Percentiles rank a stretch among this genome's conserved stretches.
phyloP scores from a whole-genome alignment of 2,797 vertebrate species.

The Microctenopoma lineatum region DNA sequence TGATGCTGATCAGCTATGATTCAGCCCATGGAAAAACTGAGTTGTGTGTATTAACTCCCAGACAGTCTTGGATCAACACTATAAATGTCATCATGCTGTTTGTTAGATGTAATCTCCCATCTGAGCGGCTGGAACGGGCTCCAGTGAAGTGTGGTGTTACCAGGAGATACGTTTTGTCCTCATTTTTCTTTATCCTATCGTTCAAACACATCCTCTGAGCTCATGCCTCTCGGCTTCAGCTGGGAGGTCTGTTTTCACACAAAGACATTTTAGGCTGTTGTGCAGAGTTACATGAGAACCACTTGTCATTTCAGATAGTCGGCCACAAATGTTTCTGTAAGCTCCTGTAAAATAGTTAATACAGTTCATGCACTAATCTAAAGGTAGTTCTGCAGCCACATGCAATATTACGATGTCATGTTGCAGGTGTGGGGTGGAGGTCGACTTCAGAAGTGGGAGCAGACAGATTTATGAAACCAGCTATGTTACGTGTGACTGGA shows the following conservation, averaged over 20 bases:
- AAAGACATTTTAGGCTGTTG: too few relatives aligned
- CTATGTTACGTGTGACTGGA: too few relatives aligned
- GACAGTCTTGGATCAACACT: neutral
- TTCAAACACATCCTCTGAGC: constrained; percentile 1
- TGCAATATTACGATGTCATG: too few relatives aligned
- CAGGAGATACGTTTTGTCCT: neutral
- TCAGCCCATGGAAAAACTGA: neutral
- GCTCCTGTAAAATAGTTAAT: too few relatives aligned
- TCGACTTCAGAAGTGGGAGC: too few relatives aligned
- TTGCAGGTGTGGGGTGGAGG: too few relatives aligned
- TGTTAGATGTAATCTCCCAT: neutral
- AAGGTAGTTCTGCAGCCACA: too few relatives aligned
- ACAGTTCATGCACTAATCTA: too few relatives aligned
- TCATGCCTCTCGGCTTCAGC: neutral
- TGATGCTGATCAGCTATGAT: constrained; percentile 1
- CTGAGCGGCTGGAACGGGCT: neutral
- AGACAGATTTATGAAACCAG: too few relatives aligned
- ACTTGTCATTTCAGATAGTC: too few relatives aligned
- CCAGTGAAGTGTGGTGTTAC: neutral
- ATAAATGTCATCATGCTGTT: neutral
- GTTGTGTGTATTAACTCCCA: neutral
- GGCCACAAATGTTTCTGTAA: too few relatives aligned
- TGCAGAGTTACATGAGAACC: too few relatives aligned
- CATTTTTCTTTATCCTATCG: neutral
- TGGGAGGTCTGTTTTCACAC: neutral